These are phyloP conservation scores for Xiphorhynchus elegans DNA, from an alignment of 2,113 vertebrate species.

Conservation along the genomic window DNA sequence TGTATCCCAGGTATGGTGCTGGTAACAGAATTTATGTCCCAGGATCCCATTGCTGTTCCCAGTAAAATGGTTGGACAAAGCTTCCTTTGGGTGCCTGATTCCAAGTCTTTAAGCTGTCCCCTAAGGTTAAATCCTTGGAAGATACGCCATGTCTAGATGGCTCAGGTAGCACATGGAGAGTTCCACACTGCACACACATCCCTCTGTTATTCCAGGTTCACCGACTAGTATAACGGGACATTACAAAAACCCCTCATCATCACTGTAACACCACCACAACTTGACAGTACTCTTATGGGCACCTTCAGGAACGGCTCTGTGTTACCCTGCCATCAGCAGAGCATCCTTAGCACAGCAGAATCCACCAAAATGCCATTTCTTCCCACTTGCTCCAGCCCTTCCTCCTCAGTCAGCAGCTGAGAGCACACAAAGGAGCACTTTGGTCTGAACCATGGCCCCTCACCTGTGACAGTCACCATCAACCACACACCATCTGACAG, in stretches of 20 bases:
- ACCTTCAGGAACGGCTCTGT: not conserved
- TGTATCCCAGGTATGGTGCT: not conserved
- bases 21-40: not conserved
- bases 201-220: not conserved
- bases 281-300: not conserved
- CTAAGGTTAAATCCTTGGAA: not conserved
- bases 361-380: not conserved
- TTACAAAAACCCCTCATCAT: not conserved
- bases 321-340: not conserved
- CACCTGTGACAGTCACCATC: not conserved
- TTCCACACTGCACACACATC: not conserved
- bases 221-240: not conserved
- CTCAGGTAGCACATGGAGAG: fast-evolving
- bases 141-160: not conserved
- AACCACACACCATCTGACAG: not conserved
- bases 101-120: not conserved
- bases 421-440: not conserved
- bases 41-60: not conserved
- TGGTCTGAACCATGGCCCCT: fast-evolving
- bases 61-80: not conserved
- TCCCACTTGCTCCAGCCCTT: not conserved
- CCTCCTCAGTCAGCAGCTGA: not conserved
- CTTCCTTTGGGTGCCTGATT: not conserved
- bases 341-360: not conserved
- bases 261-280: not conserved